Evolutionary conservation across 1,140 invertebrate genomes (phyloP), one percentile per base, ranked within the genome.

Genomic region (Zaprionus nigranus): DNA sequence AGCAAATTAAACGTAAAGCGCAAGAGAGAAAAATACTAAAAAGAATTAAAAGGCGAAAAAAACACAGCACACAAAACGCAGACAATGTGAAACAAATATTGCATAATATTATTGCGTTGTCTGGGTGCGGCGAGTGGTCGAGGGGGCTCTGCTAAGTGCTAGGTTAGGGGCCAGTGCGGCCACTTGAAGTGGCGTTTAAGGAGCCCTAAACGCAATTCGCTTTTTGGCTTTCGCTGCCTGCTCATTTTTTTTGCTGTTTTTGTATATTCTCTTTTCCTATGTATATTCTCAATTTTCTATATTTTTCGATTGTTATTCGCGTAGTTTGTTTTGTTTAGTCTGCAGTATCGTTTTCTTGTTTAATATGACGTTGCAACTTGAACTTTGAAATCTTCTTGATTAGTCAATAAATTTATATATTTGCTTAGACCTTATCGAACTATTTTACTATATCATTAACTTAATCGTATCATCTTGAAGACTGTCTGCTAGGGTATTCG

Each of bases 11-110:
- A 73, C 77, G 74, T 75, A 78, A 82, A 75, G 46, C 54, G 65
- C 81, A 75, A 76, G 66, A 60, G 75, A n/a, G 34, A 43, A 40
- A 54, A 6, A 49, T 22, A 54, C 61, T 20, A 63, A 36, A 6
- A 28, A 46, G 63, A 54, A 38, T 40, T 40, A 28, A 22, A 72
- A 46, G 22, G 54, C 34, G 20, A 15, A 22, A 54, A 36, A 58
- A 58, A 53, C 11, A 60, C 17, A 38, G 22, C 28, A 28, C 28
- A 28, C 12, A 34, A n/a, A 64, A 26, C 17, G 36, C 43, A 72
- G 66, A 75, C 56, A 82, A 78, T 82, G 69, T 74, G 77, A 79
- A 87, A 87, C 76, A 86, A 82, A 86, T 86, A 86, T 80, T 87
- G 76, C 72, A 82, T 87, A 87, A 86, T 83, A 78, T 86, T 77